Base-by-base conservation (phyloP, 2,113 vertebrate genomes). In the Poecile atricapillus region DNA sequence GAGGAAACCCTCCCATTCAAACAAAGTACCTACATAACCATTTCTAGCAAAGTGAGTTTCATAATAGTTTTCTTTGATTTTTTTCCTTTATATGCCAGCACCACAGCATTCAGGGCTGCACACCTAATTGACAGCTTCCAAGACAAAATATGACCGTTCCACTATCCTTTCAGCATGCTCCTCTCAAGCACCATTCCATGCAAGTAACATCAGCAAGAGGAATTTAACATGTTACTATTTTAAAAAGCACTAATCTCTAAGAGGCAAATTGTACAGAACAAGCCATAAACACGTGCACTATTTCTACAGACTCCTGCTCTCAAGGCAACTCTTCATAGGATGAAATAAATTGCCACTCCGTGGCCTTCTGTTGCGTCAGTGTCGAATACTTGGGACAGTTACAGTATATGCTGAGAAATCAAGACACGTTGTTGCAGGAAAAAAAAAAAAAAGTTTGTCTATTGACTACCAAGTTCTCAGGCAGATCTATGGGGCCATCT, bases 191-290 rank as follows among this genome's bases (percentile, higher is more conserved):
- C 83, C 93, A 93, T 95, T 94, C 94, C 92, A 84, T 20, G 31
- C 52, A 81, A 93, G 20, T 58, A 90, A 71, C 86, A 75, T 94
- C 94, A 97, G 85, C 83, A 90, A 88, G 65, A 90, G 73, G 92
- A 97, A 96, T 95, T 96, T 94, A 89, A 83, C 76, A 75, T 50
- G 94, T 89, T 96, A 68, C 95, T 96, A 96, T 96, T 96, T 97
- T 95, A 93, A 95, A 59, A 78, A 93, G 69, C 39, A 91, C 87
- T 95, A 94, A 97, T 94, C 96, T 95, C 90, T 24, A 75, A 77
- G 76, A 70, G 88, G 75, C 79, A 81, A 78, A 75, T 78, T 33
- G 6, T 75, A 81, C 64, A 93, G 94, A 90, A 88, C 75, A 95
- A 88, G 84, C 67, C 82, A 91, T 73, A 88, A 94, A 85, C 59